Conservation (phyloP, 2,888 invertebrate species). For the Venustoraphidia nigricollis region DNA sequence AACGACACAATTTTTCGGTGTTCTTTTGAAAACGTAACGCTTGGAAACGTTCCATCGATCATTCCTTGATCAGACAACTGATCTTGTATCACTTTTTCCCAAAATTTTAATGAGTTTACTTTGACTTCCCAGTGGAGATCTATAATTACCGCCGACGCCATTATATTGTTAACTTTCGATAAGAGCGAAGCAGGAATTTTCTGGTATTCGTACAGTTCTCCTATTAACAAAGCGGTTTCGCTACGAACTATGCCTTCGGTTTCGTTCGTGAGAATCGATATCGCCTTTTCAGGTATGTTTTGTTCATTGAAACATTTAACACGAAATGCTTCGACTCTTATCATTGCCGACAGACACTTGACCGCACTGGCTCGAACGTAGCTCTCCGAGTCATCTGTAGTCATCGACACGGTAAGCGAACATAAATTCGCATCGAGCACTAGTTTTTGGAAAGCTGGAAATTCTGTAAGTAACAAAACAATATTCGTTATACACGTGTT, state of each 20-base stretch:
- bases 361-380: conserved; percentile 66
- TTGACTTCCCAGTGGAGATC: conserved; percentile 79
- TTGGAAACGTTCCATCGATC: conserved; percentile 66
- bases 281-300: conserved; percentile 40
- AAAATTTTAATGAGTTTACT: conserved; percentile 51
- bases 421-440: conserved; percentile 48
- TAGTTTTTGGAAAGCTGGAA: conserved; percentile 60
- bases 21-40: conserved; percentile 65
- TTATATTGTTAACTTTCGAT: conserved; percentile 41
- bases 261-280: conserved; percentile 44
- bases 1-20: conserved; percentile 60
- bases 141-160: conserved; percentile 46
- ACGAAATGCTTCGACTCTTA: conserved; percentile 51
- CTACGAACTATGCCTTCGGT: conserved; percentile 64
- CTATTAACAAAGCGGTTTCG: conserved; percentile 51
- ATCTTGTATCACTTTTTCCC: conserved; percentile 49
- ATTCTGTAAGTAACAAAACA: conserved; percentile 37
- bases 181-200: conserved; percentile 38
- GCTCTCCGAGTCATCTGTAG: conserved; percentile 50
- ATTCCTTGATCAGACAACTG: conserved; percentile 63
- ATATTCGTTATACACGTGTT: neutral
- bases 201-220: conserved; percentile 47
- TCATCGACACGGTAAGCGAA: conserved; percentile 45
- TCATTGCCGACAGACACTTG: conserved; percentile 50
- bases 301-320: conserved; percentile 39